Evolutionary conservation across 2,888 invertebrate genomes (phyloP).

Genomic region (Nipponacmea schrenckii): DNA sequence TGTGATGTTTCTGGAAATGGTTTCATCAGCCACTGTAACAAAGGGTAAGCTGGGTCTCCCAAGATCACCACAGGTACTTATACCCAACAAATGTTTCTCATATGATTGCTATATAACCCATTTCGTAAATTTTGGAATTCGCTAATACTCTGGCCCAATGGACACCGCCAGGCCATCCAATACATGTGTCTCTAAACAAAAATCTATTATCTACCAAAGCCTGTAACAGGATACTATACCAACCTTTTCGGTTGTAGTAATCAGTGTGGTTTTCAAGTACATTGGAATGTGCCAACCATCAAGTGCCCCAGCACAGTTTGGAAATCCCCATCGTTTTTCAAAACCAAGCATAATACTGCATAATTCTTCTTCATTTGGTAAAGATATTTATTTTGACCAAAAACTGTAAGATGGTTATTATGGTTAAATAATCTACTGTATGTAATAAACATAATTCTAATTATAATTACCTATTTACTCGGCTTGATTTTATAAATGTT

Average conservation of each 20-base stretch:
- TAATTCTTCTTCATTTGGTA: slow-evolving; percentile 17
- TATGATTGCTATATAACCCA: background rate
- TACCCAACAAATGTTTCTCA: background rate
- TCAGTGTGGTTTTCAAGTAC: slow-evolving; percentile 14
- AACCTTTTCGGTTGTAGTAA: slow-evolving; percentile 27
- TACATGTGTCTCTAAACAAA: slow-evolving; percentile 13
- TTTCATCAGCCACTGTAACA: slow-evolving; percentile 21
- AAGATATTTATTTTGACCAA: background rate
- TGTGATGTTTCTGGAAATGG: slow-evolving; percentile 10
- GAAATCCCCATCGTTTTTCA: slow-evolving; percentile 22
- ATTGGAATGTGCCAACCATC: slow-evolving; percentile 24
- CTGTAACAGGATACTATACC: slow-evolving; percentile 20
- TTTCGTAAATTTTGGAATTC: slow-evolving; percentile 4
- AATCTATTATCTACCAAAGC: slow-evolving; percentile 16
- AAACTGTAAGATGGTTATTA: too few relatives aligned
- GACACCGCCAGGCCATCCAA: slow-evolving; percentile 23
- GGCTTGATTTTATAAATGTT: too few relatives aligned
- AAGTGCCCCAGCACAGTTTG: slow-evolving; percentile 24
- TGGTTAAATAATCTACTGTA: too few relatives aligned
- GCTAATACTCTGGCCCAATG: slow-evolving; percentile 24
- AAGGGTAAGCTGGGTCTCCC: slow-evolving; percentile 26
- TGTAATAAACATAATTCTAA: too few relatives aligned
- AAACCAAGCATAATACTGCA: slow-evolving; percentile 14
- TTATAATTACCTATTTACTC: too few relatives aligned
- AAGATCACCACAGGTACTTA: slow-evolving; percentile 8